These are phyloP conservation scores for Archips crataeganus DNA, from an alignment of 2,888 invertebrate genomes.

Conservation along the genomic window DNA sequence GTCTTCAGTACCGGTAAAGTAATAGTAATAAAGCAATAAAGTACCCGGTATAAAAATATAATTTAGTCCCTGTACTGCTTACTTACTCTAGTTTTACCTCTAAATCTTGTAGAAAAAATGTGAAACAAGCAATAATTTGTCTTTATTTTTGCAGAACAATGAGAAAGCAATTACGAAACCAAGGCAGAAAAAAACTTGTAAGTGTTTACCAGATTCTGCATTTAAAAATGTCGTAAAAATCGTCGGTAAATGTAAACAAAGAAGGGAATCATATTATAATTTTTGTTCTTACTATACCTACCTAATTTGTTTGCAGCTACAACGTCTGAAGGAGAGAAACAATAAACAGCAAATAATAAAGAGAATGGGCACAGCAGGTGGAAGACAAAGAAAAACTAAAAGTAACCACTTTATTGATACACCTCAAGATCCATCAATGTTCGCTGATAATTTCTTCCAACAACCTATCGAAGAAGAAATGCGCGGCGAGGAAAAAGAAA, in stretches of 20 bases:
- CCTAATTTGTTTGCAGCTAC: neutral
- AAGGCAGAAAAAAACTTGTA: constrained; percentile 5
- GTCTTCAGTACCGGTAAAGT: too few species aligned
- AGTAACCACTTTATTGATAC: constrained; percentile 4
- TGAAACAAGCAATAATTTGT: too few species aligned
- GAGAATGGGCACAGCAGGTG: neutral
- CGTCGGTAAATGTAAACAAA: neutral
- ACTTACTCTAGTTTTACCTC: too few species aligned
- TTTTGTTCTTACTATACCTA: neutral
- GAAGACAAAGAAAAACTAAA: neutral
- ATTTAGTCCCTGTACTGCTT: too few species aligned
- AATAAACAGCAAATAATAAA: constrained; percentile 4
- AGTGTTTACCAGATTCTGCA: neutral
- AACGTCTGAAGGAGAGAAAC: neutral
- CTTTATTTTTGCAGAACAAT: neutral
- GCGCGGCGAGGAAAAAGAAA: constrained; percentile 34
- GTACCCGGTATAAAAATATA: too few species aligned
- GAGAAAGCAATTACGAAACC: constrained; percentile 6
- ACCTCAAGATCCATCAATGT: neutral
- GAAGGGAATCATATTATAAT: too few species aligned
- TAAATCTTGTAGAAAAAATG: too few species aligned
- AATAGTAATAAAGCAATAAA: too few species aligned
- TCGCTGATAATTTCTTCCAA: neutral
- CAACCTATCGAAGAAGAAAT: constrained; percentile 4
- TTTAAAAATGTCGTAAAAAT: neutral